Conservation (phyloP, 2,113 vertebrate species). For the Syngnathus floridae region DNA sequence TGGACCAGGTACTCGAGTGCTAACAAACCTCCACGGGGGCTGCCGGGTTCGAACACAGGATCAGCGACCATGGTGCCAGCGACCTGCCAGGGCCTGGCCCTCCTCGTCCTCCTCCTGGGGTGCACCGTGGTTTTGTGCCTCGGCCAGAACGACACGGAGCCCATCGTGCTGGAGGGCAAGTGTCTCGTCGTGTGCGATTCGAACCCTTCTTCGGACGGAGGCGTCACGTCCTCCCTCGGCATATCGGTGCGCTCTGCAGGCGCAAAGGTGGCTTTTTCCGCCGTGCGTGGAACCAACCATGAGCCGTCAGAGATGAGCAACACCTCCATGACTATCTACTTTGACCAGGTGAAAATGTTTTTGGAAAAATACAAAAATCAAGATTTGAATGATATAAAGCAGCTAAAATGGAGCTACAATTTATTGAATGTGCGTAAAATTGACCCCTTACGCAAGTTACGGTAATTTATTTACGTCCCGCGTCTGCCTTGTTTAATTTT, state of each 20-base stretch:
- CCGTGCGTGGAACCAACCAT: constrained; percentile 91
- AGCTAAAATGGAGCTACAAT: neutral
- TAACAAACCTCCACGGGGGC: constrained; percentile 74
- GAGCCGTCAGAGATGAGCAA: constrained; percentile 97
- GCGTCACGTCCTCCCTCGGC: constrained; percentile 91
- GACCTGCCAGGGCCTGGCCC: constrained; percentile 68
- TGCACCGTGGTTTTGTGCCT: constrained; percentile 70
- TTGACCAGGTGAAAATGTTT: constrained; percentile 85
- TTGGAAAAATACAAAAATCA: neutral
- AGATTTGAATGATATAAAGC: no score
- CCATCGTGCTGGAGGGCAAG: constrained; percentile 95
- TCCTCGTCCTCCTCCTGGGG: constrained; percentile 79
- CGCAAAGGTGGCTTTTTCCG: constrained; percentile 96
- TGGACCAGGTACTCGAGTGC: constrained; percentile 71
- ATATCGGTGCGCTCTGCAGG: constrained; percentile 95
- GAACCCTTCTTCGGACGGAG: constrained; percentile 92
- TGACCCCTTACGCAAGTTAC: neutral
- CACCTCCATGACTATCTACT: constrained; percentile 99
- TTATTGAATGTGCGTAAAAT: constrained; percentile 12
- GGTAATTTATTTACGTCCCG: neutral
- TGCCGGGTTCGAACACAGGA: constrained; percentile 64
- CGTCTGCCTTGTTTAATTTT: neutral
- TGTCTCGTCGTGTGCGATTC: constrained; percentile 98
- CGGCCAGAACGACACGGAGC: constrained; percentile 95
- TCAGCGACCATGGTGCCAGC: constrained; percentile 71